Evolutionary conservation across 2,797 vertebrate species (phyloP).

Genomic region (Diplodus sargus): DNA sequence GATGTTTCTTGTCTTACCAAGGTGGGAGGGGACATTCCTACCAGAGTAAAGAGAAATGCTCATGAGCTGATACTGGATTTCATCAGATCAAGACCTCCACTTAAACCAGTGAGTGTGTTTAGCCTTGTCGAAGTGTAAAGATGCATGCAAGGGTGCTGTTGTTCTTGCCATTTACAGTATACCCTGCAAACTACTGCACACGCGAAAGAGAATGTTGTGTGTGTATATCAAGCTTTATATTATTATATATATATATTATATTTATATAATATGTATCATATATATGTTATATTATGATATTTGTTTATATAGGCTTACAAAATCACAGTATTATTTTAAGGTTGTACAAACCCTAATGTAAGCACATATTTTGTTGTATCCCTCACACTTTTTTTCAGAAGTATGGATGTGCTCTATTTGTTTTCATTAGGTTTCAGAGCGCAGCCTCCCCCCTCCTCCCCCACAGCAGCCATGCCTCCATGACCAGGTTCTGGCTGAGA

Average conservation of each 20-base stretch:
- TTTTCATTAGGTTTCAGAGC: conserved; percentile 87
- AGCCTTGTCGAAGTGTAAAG: background rate
- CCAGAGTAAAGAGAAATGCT: conserved; percentile 92
- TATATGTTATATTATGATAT: no score
- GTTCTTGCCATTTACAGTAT: background rate
- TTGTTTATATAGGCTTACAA: no score
- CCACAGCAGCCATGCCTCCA: conserved; percentile 89
- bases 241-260: no score
- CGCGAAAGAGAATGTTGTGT: background rate
- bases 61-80: conserved; percentile 96
- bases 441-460: conserved; percentile 90
- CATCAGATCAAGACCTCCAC: conserved; percentile 94
- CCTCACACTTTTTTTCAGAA: background rate
- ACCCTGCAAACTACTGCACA: background rate
- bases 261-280: no score
- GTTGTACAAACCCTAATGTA: background rate
- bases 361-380: background rate
- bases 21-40: conserved; percentile 93
- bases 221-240: no score
- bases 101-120: conserved; percentile 89
- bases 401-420: background rate
- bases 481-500: conserved; percentile 92
- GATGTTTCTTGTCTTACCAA: conserved; percentile 59
- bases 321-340: no score
- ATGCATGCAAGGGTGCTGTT: no score